Base-by-base conservation (phyloP, 2,888 invertebrate genomes). In the Trilocha varians region DNA sequence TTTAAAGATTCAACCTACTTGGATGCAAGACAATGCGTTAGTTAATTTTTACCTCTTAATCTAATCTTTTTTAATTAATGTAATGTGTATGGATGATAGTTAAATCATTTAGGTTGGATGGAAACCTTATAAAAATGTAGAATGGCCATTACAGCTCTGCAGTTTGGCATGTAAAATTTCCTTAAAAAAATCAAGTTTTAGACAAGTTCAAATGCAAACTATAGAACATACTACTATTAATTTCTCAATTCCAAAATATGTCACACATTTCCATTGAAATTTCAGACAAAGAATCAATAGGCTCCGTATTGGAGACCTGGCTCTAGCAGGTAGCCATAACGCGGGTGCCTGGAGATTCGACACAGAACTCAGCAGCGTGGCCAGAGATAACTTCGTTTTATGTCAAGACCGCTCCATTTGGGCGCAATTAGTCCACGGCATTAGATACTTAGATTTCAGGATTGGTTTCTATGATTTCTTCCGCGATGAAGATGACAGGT, bases 401-500 rank as follows among this genome's bases (percentile, higher is more conserved):
- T 87, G 87, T 56, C 95, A 95, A 70, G 94, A 95, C 66, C 89
- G 93, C 45, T 90, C 91, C 59, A 87, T 95, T 39, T 95, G 94
- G 92, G 89, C 90, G 0, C 95, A 96, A 62, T 85, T 96, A n/a
- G 91, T 93, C 0, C 91, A 93, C 65, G 95, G 95, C 40, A 91
- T 94, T 58, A 87, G 95, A 62, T 95, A 93, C 73, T 82, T 95
- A 39, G 95, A 95, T 70, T 87, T 95, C 41, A 89, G 94, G 55
- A 88, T 95, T 49, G 94, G 93, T 47, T 93, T 90, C 73, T 92
- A 86, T 47, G 78, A 71, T 5, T 72, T 75, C 43, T 85, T 83
- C 43, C 41, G 52, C 0, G 62, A 65, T 8, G 69, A 71, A 42
- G 83, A 84, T 51, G 72, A 80, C 42, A 80, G 77, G 85, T 83